Evolutionary conservation across 2,113 vertebrate species (phyloP).

Genomic region (Rhynchomys soricoides): DNA sequence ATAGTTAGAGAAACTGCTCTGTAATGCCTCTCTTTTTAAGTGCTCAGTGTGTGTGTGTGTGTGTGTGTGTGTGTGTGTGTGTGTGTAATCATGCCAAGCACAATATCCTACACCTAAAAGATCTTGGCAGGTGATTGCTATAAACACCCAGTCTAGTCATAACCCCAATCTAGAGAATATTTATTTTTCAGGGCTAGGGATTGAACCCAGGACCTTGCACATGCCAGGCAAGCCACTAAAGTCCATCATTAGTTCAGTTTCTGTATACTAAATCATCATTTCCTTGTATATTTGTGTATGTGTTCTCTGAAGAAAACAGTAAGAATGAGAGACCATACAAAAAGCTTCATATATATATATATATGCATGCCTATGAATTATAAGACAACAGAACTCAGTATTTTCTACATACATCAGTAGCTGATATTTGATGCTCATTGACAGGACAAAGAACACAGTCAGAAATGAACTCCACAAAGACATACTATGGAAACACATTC

Average conservation of each 20-base stretch:
- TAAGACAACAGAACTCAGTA: background rate
- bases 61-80: background rate
- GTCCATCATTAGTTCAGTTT: background rate
- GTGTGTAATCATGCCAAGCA: background rate
- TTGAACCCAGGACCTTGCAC: background rate
- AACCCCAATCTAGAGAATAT: background rate
- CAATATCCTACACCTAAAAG: background rate
- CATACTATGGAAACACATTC: constrained; percentile 34
- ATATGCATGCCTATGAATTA: constrained; percentile 3
- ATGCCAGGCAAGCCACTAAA: background rate
- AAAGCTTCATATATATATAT: background rate
- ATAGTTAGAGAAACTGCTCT: background rate
- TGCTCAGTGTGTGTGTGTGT: background rate
- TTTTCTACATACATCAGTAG: background rate
- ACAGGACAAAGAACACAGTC: constrained; percentile 39
- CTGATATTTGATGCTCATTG: background rate
- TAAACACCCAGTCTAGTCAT: background rate
- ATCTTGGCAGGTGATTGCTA: background rate
- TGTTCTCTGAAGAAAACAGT: background rate
- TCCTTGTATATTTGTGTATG: background rate
- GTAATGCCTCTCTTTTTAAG: background rate
- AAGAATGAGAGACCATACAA: background rate
- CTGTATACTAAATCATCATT: constrained; percentile 2
- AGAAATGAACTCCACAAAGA: constrained; percentile 1
- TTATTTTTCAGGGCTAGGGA: background rate